Evolutionary conservation across 2,797 vertebrate species (phyloP).

Genomic region (Gobionotothen gibberifrons): DNA sequence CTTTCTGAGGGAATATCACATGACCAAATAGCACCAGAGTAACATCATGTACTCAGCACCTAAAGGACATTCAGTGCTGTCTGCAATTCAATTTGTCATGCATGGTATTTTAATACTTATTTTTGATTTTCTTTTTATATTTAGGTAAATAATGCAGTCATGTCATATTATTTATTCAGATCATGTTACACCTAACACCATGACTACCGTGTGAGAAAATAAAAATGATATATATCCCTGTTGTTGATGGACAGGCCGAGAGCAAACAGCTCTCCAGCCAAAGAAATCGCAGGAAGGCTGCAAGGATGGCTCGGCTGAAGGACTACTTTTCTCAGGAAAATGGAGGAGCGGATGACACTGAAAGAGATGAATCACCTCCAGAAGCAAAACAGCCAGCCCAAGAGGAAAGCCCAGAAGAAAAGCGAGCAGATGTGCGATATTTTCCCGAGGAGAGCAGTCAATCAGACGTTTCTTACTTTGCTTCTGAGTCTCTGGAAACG

Average conservation of each 20-base stretch:
- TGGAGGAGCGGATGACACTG: conserved; percentile 13
- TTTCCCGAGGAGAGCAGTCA: conserved; percentile 26
- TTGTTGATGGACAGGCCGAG: conserved; percentile 74
- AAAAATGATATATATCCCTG: conserved; percentile 45
- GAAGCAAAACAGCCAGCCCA: conserved; percentile 31
- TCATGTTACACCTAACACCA: conserved; percentile 12
- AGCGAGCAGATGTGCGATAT: conserved; percentile 2
- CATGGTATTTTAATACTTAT: background rate
- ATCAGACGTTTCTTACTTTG: conserved; percentile 14
- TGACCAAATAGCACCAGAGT: conserved; percentile 45
- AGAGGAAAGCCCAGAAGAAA: conserved; percentile 34
- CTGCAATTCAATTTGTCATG: conserved; percentile 7
- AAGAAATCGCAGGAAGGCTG: conserved; percentile 71
- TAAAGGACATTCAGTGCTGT: conserved; percentile 34
- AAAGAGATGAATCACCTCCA: conserved; percentile 28
- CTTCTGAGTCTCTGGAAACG: conserved; percentile 29
- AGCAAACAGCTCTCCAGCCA: conserved; percentile 58
- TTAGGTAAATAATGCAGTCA: background rate
- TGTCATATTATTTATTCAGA: background rate
- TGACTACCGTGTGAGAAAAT: conserved; percentile 13
- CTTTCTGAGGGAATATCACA: conserved; percentile 51
- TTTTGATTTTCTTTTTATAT: background rate
- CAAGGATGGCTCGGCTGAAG: conserved; percentile 66
- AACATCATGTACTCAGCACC: conserved; percentile 41
- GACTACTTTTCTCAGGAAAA: conserved; percentile 71